Percentiles rank a stretch among this genome's conserved stretches.
phyloP scores from a whole-genome alignment of 2,888 invertebrate species.

The Chrysolina americana region DNA sequence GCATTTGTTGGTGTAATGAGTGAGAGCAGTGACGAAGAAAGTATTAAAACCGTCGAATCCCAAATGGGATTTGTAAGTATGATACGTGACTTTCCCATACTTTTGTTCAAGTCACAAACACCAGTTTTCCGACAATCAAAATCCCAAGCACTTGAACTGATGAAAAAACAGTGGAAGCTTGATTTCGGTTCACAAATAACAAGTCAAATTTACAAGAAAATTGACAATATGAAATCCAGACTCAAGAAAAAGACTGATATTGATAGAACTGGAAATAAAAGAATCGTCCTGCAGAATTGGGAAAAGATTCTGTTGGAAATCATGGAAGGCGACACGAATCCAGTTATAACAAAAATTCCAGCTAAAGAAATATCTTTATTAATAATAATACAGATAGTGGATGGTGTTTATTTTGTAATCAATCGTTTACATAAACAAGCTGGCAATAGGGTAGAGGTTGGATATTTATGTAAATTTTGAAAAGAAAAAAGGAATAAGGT shows the following conservation, averaged over 20 bases:
- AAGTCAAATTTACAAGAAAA: constrained; percentile 42
- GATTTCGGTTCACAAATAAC: constrained; percentile 36
- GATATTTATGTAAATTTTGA: no score
- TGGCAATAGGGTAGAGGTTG: no score
- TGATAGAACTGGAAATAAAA: constrained; percentile 8
- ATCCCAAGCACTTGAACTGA: constrained; percentile 32
- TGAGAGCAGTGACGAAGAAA: no score
- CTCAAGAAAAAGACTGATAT: constrained; percentile 24
- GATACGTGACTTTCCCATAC: constrained; percentile 27
- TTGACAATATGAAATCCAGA: constrained; percentile 43
- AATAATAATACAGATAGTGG: no score
- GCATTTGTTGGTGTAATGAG: no score
- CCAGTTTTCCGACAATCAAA: constrained; percentile 32
- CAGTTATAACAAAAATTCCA: not conserved
- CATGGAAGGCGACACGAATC: not conserved
- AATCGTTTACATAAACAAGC: no score
- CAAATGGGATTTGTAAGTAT: constrained; percentile 2
- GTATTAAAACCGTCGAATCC: not conserved
- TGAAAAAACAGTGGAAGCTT: constrained; percentile 30
- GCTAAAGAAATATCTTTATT: not conserved
- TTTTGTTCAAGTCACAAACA: constrained; percentile 34
- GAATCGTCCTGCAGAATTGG: not conserved
- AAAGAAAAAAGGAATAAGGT: no score
- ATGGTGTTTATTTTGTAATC: no score
- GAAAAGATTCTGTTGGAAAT: constrained; percentile 5